A percentile compares a stretch with the other conserved stretches of the same genome.
Conservation (phyloP, 64 coral and sea anemone species). For the Actinia equina region DNA sequence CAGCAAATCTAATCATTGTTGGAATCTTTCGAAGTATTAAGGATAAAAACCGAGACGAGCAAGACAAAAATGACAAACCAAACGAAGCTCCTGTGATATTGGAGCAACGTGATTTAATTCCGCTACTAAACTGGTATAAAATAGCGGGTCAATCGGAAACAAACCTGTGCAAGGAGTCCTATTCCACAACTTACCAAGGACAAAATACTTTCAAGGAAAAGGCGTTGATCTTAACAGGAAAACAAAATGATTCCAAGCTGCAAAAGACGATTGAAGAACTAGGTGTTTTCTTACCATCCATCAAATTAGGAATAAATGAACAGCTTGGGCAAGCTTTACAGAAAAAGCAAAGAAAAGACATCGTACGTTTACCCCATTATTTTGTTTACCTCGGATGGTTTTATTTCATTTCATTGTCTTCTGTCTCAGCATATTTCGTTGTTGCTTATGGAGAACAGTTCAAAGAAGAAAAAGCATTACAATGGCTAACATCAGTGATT, state of each 20-base stretch:
- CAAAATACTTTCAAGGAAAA: neutral
- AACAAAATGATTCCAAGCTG: neutral
- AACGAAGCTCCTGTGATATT: neutral
- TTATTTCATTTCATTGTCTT: conserved; percentile 31
- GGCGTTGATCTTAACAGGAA: neutral
- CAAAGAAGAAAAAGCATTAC: conserved; percentile 39
- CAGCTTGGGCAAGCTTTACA: conserved; percentile 21
- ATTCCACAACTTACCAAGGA: neutral
- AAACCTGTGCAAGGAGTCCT: neutral
- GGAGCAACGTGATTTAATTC: neutral
- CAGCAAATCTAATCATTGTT: conserved; percentile 52
- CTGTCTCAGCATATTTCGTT: conserved; percentile 56
- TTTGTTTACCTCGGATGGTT: conserved; percentile 60
- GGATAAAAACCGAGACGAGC: neutral
- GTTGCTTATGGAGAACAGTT: conserved; percentile 61
- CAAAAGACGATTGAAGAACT: conserved; percentile 3
- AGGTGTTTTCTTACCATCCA: neutral
- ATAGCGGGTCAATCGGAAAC: conserved; percentile 9
- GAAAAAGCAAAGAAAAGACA: conserved; percentile 8
- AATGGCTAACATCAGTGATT: conserved; percentile 63
- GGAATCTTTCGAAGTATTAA: conserved; percentile 58
- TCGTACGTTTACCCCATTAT: conserved; percentile 40
- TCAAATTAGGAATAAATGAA: conserved; percentile 59
- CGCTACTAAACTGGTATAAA: neutral
- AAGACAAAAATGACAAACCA: neutral